Conservation (phyloP, 2,888 invertebrate genomes). For the Thera obeliscata region DNA sequence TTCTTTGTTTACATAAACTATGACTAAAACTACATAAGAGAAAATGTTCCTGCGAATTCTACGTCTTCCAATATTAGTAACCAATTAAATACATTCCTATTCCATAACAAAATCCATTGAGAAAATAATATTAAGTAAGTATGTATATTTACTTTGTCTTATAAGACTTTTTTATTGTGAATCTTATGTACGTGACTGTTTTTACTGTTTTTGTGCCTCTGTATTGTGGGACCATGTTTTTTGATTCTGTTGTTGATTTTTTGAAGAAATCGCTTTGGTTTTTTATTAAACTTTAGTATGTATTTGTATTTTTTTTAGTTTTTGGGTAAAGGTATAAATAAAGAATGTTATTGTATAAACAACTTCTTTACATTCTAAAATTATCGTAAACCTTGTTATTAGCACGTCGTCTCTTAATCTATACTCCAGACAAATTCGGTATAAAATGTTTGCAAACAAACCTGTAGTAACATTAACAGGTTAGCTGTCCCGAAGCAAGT, state of each 20-base stretch:
- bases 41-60: slow-evolving; percentile 8
- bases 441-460: too few species aligned
- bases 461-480: too few species aligned
- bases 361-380: background rate
- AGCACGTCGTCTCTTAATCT: too few species aligned
- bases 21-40: background rate
- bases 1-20: slow-evolving; percentile 2
- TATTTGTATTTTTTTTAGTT: slow-evolving; percentile 32
- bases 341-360: slow-evolving; percentile 38
- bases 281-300: slow-evolving; percentile 14
- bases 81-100: slow-evolving; percentile 12
- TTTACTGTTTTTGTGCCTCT: slow-evolving; percentile 3
- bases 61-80: slow-evolving; percentile 21
- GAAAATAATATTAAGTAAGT: background rate
- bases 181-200: slow-evolving; percentile 5
- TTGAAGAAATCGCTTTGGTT: background rate
- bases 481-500: too few species aligned
- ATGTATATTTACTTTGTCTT: background rate
- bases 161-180: background rate
- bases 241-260: slow-evolving; percentile 5
- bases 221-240: slow-evolving; percentile 25
- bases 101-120: background rate
- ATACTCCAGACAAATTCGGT: too few species aligned
- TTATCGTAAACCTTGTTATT: too few species aligned
- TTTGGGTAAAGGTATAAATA: slow-evolving; percentile 43